Evolutionary conservation across 2,797 vertebrate species (phyloP), one percentile per base, ranked within the genome.

Genomic region (Gymnopithys bicolor): DNA sequence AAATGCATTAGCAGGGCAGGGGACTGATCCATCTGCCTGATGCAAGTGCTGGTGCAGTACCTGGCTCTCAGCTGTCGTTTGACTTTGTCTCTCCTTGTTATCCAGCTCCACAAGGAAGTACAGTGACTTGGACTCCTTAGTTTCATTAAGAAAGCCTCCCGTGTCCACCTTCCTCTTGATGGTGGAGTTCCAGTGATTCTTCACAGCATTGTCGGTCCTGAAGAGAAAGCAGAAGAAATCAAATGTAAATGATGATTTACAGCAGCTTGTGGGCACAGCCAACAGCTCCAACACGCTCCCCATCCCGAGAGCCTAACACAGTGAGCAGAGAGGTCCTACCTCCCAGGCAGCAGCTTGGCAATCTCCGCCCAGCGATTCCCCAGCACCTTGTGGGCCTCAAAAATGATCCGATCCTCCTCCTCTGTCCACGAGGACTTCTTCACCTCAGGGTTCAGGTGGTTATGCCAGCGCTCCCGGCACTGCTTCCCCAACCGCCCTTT

Each of bases 361-460:
- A 99, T 99, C 98, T 99, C 99, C 0, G 99, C 99, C 99, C 99
- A 99, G 32, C 99, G 99, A 96, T 99, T 99, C 84, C 99, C 99
- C 13, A 99, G 98, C 90, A 99, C 96, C 74, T 98, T 98, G 97
- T 99, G 99, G 35, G 99, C 99, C 96, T 99, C 99, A 64, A 98
- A 99, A 92, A 99, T 99, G 94, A 99, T 97, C 52, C 99, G 99
- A 96, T 99, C 99, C 93, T 99, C 99, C 74, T 99, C 99, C 6
- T 99, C 98, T 0, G 99, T 99, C 99, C 99, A 99, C 0, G 99
- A 99, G 2, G 99, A 99, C 93, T 99, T 99, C 97, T 99, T 99
- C 92, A 99, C 99, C 14, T 98, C 98, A 1, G 99, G 99, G 84
- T 99, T 99, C 85, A 99, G 98, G 96, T 99, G 99, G 97, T 99